Conservation (phyloP, 1,140 invertebrate species). For the Atopsyche davidsoni region DNA sequence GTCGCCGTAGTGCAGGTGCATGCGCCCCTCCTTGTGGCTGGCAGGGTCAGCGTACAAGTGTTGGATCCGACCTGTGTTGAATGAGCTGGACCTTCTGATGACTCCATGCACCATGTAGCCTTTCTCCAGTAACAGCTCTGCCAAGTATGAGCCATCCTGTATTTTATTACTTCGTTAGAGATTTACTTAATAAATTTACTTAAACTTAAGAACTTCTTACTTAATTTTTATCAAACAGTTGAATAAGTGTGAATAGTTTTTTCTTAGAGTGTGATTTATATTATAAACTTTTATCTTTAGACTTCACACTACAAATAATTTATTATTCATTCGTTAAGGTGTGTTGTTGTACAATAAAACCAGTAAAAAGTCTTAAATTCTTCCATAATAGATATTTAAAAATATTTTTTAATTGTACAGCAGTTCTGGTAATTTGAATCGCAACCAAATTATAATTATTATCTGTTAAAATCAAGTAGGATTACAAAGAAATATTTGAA, state of each 20-base stretch:
- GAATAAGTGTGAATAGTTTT: neutral
- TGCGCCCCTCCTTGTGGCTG: slow-evolving; percentile 74
- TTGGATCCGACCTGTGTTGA: slow-evolving; percentile 93
- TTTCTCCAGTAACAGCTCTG: slow-evolving; percentile 91
- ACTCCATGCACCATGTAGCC: slow-evolving; percentile 97
- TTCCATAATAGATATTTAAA: no score
- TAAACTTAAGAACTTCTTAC: neutral
- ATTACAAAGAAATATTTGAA: no score
- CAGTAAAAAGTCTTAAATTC: no score
- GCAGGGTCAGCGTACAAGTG: slow-evolving; percentile 90
- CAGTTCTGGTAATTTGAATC: no score
- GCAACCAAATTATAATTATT: no score
- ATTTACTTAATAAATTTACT: neutral
- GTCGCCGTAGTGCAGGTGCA: slow-evolving; percentile 98
- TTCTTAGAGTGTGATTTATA: neutral
- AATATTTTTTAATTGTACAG: no score
- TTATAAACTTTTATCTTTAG: no score
- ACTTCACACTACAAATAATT: no score
- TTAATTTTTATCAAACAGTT: neutral
- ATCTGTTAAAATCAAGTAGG: no score
- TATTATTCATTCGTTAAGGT: no score
- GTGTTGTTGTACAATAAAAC: no score
- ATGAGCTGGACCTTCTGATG: slow-evolving; percentile 89
- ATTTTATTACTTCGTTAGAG: slow-evolving; percentile 21
- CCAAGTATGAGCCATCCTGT: slow-evolving; percentile 99